phyloP scores from a whole-genome alignment of 2,797 vertebrate genomes.

The Mormyrus proboscirostris region DNA sequence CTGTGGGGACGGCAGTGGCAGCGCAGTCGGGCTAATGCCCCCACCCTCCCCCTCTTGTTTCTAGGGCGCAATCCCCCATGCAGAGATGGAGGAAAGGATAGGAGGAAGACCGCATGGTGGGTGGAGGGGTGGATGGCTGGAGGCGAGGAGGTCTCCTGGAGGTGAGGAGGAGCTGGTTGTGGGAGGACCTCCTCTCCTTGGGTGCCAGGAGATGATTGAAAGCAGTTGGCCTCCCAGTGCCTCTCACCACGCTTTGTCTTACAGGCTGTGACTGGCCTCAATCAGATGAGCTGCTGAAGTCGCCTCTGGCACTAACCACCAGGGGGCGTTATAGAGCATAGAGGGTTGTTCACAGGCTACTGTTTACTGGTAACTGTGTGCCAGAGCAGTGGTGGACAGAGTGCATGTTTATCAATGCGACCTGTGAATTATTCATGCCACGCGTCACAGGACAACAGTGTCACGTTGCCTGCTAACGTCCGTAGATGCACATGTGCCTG shows the following conservation, averaged over 20 bases:
- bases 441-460: constrained; percentile 34
- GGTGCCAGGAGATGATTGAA: neutral
- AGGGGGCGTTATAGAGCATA: neutral
- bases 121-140: neutral
- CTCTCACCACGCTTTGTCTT: neutral
- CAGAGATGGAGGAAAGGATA: too few relatives aligned
- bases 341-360: neutral
- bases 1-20: constrained; percentile 42
- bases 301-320: neutral
- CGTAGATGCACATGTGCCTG: constrained; percentile 59
- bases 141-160: neutral
- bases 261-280: neutral
- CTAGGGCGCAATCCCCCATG: constrained; percentile 42
- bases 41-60: constrained; percentile 38
- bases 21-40: constrained; percentile 33
- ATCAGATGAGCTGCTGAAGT: neutral
- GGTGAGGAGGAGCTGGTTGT: neutral
- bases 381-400: constrained; percentile 40
- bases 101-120: neutral
- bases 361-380: constrained; percentile 45
- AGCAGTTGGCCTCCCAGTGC: neutral
- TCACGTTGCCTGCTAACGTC: constrained; percentile 41
- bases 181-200: neutral
- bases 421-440: constrained; percentile 65
- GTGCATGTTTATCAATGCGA: constrained; percentile 59